A percentile compares a stretch with the other conserved stretches of the same genome.
Conservation (phyloP, 2,888 invertebrate genomes). For the Pimpla rufipes region DNA sequence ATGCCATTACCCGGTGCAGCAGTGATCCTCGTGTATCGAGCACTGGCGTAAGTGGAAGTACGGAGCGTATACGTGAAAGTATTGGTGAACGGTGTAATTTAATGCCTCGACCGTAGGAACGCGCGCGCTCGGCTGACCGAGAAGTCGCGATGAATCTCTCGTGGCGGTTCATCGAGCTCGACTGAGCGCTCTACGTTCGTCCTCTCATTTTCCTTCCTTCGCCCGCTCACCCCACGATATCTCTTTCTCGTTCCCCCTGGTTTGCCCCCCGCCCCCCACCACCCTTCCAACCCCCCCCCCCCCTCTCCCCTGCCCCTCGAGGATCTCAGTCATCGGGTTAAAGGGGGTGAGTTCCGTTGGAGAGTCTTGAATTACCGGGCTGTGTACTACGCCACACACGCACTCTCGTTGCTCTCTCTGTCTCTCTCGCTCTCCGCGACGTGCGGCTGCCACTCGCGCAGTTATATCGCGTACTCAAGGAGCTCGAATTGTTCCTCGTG, state of each 20-base stretch:
- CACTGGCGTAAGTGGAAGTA: neutral
- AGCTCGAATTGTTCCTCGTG: conserved; percentile 63
- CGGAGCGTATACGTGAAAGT: conserved; percentile 16
- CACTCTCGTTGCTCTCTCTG: conserved; percentile 60
- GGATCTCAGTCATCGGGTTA: conserved; percentile 51
- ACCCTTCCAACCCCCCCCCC: no score
- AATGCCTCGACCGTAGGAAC: conserved; percentile 58
- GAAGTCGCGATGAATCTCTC: conserved; percentile 59
- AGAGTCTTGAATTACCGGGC: conserved; percentile 32
- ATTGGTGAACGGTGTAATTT: conserved; percentile 61
- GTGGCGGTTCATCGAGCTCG: conserved; percentile 41
- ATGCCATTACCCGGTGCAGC: conserved; percentile 48
- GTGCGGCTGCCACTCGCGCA: conserved; percentile 58
- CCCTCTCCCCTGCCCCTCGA: neutral
- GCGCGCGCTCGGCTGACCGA: conserved; percentile 25
- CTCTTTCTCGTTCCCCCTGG: conserved; percentile 17
- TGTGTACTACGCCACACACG: conserved; percentile 61
- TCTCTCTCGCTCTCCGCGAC: neutral
- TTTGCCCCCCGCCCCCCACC: neutral
- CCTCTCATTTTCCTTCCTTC: conserved; percentile 38
- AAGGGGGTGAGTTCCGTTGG: conserved; percentile 50
- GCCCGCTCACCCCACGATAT: conserved; percentile 18
- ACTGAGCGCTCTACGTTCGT: neutral
- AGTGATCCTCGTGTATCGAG: conserved; percentile 51
- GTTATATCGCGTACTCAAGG: conserved; percentile 29